Conservation (phyloP, 2,113 vertebrate genomes). For the Procavia capensis region DNA sequence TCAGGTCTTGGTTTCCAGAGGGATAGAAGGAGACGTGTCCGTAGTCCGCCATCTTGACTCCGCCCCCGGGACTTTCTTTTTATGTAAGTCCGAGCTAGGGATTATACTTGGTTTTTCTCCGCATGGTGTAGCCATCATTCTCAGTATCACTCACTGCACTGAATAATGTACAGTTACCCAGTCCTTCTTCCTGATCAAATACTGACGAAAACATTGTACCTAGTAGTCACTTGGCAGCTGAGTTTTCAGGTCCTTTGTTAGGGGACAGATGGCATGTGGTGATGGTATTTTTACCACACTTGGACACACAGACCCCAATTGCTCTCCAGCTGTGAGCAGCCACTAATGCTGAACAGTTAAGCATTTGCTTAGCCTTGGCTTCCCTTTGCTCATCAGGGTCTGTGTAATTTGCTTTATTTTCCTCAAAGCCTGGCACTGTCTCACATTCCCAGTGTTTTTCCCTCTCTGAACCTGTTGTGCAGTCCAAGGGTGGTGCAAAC, state of each 20-base stretch:
- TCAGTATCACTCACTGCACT: background rate
- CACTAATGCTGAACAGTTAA: background rate
- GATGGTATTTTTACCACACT: background rate
- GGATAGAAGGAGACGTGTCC: too few species aligned
- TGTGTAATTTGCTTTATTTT: background rate
- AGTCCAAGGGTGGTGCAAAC: too few species aligned
- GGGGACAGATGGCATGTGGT: background rate
- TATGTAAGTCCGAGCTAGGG: background rate
- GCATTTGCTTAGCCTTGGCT: background rate
- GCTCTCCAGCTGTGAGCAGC: background rate
- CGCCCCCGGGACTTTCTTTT: background rate
- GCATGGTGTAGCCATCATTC: background rate
- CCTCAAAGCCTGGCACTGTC: background rate
- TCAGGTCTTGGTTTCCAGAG: too few species aligned
- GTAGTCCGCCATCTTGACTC: too few species aligned
- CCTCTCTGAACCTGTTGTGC: background rate
- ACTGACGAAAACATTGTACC: background rate
- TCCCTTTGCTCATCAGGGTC: background rate
- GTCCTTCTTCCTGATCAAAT: background rate
- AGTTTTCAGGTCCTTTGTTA: background rate
- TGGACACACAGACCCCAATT: rapidly evolving
- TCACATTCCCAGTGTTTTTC: background rate
- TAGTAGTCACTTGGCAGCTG: background rate
- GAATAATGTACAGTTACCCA: background rate
- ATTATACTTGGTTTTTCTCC: background rate